Evolutionary conservation across 2,888 invertebrate genomes (phyloP).

Genomic region (Rutpela maculata): DNA sequence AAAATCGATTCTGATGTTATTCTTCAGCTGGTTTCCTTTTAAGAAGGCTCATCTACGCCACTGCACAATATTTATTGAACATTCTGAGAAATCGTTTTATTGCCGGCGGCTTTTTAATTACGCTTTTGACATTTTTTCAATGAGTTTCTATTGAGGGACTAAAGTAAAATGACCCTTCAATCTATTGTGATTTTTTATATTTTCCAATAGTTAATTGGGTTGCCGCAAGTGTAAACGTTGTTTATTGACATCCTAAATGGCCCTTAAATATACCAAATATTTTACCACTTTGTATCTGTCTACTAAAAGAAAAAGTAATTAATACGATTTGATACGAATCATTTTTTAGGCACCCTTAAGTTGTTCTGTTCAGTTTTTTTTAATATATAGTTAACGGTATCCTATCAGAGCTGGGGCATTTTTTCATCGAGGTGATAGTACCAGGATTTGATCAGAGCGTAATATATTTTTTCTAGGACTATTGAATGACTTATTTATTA

Average conservation of each 20-base stretch:
- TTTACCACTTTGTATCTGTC: constrained; percentile 38
- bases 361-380: not conserved
- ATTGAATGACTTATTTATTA: too few species aligned
- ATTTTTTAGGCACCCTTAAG: constrained; percentile 33
- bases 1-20: too few species aligned
- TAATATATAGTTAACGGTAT: not conserved
- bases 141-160: constrained; percentile 35
- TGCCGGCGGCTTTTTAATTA: constrained; percentile 40
- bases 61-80: constrained; percentile 29
- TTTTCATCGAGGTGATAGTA: too few species aligned
- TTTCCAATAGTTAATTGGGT: constrained; percentile 40
- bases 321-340: constrained; percentile 35
- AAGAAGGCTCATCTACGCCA: not conserved
- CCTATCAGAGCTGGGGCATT: not conserved
- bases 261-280: constrained; percentile 30
- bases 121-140: constrained; percentile 40
- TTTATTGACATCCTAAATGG: constrained; percentile 39
- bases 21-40: not conserved
- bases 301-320: constrained; percentile 34
- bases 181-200: constrained; percentile 44
- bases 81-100: constrained; percentile 41
- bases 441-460: too few species aligned
- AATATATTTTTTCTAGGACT: too few species aligned
- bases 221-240: constrained; percentile 41
- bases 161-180: constrained; percentile 41